Evolutionary conservation across 37 sponge, comb jelly and placozoan species (phyloP).

Genomic region (Spongilla lacustris): DNA sequence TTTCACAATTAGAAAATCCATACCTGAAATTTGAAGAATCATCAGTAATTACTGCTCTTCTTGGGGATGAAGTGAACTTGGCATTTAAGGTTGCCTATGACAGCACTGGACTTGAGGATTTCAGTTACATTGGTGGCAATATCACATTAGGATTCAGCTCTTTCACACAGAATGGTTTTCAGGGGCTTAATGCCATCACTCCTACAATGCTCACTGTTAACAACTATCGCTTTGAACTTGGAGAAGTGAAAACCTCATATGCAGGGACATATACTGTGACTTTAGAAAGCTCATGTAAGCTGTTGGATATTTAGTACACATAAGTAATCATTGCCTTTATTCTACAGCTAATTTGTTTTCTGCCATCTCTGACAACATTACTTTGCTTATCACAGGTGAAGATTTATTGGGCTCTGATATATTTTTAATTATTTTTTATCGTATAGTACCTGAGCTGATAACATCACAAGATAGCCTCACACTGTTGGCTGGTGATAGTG

Average conservation of each 20-base stretch:
- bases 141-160: neutral
- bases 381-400: neutral
- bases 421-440: too few species aligned
- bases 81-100: neutral
- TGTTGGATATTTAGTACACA: neutral
- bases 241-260: neutral
- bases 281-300: neutral
- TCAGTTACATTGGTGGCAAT: neutral
- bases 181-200: neutral
- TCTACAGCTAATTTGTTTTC: neutral
- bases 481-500: neutral
- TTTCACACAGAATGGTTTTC: neutral
- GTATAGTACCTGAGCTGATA: neutral
- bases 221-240: neutral
- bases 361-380: neutral
- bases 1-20: neutral
- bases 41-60: neutral
- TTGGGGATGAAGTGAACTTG: neutral
- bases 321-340: neutral
- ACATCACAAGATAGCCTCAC: neutral
- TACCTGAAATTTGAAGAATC: neutral
- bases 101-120: neutral
- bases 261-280: neutral
- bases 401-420: neutral
- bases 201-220: neutral